A percentile compares a stretch with the other conserved stretches of the same genome.
phyloP scores from a whole-genome alignment of 2,797 vertebrate species.

The Antennarius maculatus region DNA sequence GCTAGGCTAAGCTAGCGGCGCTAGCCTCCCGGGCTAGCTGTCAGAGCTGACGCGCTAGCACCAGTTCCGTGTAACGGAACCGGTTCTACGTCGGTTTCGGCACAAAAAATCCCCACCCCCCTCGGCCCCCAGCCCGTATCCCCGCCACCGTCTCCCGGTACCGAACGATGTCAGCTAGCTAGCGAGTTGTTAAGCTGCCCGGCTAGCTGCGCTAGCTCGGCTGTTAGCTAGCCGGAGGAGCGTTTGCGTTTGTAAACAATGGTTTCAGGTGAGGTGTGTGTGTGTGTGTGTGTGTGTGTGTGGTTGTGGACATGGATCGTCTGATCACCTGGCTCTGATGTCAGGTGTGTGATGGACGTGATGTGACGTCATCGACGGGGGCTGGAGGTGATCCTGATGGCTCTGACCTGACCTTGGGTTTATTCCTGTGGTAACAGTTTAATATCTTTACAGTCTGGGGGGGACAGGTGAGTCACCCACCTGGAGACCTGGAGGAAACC shows the following conservation, averaged over 20 bases:
- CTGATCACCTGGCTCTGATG: background rate
- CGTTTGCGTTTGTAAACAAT: constrained; percentile 67
- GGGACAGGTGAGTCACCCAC: background rate
- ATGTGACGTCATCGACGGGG: background rate
- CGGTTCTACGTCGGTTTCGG: background rate
- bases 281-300: too few relatives aligned
- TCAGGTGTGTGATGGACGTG: too few relatives aligned
- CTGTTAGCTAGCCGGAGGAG: constrained; percentile 45
- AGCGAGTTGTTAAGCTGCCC: background rate
- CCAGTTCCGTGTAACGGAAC: background rate
- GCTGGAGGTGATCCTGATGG: constrained; percentile 9
- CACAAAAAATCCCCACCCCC: accelerated
- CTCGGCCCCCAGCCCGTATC: too few relatives aligned
- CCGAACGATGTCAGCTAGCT: background rate
- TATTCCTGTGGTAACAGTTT: too few relatives aligned
- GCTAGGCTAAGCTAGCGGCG: constrained; percentile 70
- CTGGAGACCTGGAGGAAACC: background rate
- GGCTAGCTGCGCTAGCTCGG: constrained; percentile 48
- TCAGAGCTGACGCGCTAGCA: constrained; percentile 45
- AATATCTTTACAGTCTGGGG: too few relatives aligned
- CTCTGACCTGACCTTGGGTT: too few relatives aligned
- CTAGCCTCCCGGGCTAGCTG: constrained; percentile 62
- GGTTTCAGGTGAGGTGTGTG: constrained; percentile 3
- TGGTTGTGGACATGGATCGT: too few relatives aligned
- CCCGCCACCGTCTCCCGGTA: accelerated